Conservation (phyloP, 2,888 invertebrate genomes). For the Anthrax anthrax region DNA sequence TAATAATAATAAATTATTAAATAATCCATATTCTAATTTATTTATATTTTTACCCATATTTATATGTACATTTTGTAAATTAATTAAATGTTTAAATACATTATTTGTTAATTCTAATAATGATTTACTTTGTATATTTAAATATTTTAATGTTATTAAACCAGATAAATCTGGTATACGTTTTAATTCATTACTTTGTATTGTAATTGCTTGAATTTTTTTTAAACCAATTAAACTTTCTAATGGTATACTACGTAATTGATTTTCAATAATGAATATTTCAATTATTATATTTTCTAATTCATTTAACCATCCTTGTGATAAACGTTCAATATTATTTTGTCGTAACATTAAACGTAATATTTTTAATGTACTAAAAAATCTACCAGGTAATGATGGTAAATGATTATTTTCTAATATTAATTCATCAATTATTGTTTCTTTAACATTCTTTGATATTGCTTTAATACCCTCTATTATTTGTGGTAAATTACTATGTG, state of each 20-base stretch:
- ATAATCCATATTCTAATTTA: constrained; percentile 55
- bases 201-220: constrained; percentile 67
- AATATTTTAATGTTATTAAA: constrained; percentile 54
- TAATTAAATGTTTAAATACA: constrained; percentile 55
- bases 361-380: constrained; percentile 62
- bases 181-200: constrained; percentile 63
- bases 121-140: constrained; percentile 55
- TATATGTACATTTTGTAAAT: constrained; percentile 59
- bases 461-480: constrained; percentile 60
- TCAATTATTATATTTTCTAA: constrained; percentile 65
- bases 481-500: constrained; percentile 73
- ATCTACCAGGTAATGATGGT: constrained; percentile 68
- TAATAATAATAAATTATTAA: constrained; percentile 54
- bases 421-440: constrained; percentile 58
- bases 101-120: constrained; percentile 50
- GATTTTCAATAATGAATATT: constrained; percentile 72
- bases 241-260: constrained; percentile 59
- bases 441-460: constrained; percentile 34
- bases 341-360: constrained; percentile 68
- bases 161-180: constrained; percentile 59
- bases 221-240: constrained; percentile 62
- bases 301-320: constrained; percentile 66
- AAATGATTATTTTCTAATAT: constrained; percentile 78
- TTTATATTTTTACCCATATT: constrained; percentile 52
- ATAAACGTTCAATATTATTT: constrained; percentile 67